phyloP scores from a whole-genome alignment of 2,888 invertebrate genomes.

The Anodontia alba region DNA sequence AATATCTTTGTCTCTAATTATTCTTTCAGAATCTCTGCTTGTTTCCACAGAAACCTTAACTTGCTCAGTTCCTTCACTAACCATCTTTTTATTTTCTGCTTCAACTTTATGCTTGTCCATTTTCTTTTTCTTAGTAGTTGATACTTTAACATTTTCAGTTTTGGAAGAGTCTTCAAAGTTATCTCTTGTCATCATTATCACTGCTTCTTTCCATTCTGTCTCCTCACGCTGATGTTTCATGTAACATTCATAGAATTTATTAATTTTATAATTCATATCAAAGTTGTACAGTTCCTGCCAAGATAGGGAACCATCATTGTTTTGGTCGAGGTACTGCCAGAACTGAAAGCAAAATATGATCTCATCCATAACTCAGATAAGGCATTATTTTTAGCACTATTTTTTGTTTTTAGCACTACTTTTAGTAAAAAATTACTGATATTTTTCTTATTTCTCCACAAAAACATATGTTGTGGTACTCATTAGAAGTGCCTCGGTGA shows the following conservation, averaged over 20 bases:
- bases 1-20: no score
- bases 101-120: neutral
- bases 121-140: neutral
- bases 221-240: neutral
- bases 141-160: no score
- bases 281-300: constrained; percentile 60
- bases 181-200: no score
- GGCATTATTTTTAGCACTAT: no score
- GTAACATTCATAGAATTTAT: neutral
- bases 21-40: neutral
- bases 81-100: neutral
- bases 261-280: constrained; percentile 35
- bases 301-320: constrained; percentile 45
- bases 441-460: no score
- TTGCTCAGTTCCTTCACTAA: neutral
- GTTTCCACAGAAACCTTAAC: neutral
- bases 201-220: no score
- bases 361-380: no score
- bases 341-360: constrained; percentile 37
- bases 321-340: constrained; percentile 46
- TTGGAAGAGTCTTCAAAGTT: no score
- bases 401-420: no score
- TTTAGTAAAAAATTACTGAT: no score
- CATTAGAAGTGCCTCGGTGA: no score
- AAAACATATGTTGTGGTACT: no score